Conservation (phyloP, 2,113 vertebrate species). For the Psettodes erumei region DNA sequence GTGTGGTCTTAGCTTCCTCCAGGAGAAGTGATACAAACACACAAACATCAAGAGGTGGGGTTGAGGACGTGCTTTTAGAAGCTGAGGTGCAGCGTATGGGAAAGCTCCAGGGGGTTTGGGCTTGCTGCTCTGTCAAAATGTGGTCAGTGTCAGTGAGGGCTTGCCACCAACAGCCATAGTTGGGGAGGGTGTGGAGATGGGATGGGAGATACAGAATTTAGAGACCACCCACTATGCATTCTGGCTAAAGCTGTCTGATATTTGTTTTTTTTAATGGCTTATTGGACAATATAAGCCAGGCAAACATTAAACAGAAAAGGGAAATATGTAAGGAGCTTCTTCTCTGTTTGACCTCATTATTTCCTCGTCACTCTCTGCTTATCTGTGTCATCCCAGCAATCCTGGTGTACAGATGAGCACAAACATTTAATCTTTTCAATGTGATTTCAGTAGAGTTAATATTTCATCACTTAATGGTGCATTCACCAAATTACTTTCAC, state of each 20-base stretch:
- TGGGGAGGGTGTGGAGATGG: constrained; percentile 29
- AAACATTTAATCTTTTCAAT: constrained; percentile 44
- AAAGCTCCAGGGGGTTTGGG: constrained; percentile 45
- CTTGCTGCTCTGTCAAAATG: constrained; percentile 53
- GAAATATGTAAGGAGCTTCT: background rate
- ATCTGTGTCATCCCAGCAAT: constrained; percentile 27
- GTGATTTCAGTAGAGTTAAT: constrained; percentile 49
- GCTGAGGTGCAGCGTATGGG: constrained; percentile 26
- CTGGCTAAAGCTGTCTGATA: background rate
- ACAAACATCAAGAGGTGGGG: constrained; percentile 38
- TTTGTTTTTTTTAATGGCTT: background rate
- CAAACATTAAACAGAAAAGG: background rate
- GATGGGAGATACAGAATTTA: constrained; percentile 27
- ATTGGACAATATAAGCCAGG: background rate
- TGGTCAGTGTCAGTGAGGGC: constrained; percentile 31
- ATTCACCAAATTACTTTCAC: constrained; percentile 61
- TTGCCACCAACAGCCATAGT: constrained; percentile 49
- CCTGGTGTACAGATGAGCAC: background rate
- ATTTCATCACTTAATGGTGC: constrained; percentile 53
- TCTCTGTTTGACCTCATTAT: constrained; percentile 15
- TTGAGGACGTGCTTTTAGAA: constrained; percentile 15
- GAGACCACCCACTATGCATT: constrained; percentile 28
- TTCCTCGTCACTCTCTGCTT: constrained; percentile 10
- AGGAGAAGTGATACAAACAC: constrained; percentile 44
- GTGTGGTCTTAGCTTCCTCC: constrained; percentile 54